Percentiles rank a stretch among this genome's conserved stretches.
phyloP scores from a whole-genome alignment of 2,888 invertebrate species.

The Julus scandinavius region DNA sequence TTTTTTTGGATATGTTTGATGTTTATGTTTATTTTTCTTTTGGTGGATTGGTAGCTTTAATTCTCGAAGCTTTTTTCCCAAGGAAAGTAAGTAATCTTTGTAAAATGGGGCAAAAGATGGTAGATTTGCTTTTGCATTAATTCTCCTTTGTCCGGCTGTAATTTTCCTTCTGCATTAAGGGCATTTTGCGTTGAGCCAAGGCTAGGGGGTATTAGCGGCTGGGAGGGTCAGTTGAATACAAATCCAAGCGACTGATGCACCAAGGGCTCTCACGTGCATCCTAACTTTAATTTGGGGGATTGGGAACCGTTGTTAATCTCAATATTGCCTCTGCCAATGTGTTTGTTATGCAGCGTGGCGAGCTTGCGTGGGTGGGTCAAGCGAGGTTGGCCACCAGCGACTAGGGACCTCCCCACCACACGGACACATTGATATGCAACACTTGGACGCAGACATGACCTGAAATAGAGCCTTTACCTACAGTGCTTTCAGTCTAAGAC shows the following conservation, averaged over 20 bases:
- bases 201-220: conserved; percentile 23
- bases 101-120: conserved; percentile 1
- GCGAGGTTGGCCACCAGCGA: neutral
- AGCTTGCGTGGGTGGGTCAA: conserved; percentile 2
- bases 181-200: conserved; percentile 34
- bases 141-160: neutral
- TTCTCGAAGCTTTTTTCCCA: neutral
- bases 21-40: too few species aligned
- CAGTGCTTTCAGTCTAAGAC: neutral
- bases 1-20: too few species aligned
- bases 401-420: conserved; percentile 25
- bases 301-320: conserved; percentile 42
- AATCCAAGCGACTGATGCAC: conserved; percentile 45
- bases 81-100: conserved; percentile 2
- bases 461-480: conserved; percentile 27
- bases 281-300: conserved; percentile 49
- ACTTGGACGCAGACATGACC: conserved; percentile 34
- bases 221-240: conserved; percentile 50
- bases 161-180: neutral
- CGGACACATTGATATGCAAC: conserved; percentile 15
- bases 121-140: conserved; percentile 32
- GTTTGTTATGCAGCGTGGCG: conserved; percentile 42
- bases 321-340: conserved; percentile 4
- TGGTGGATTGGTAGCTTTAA: too few species aligned
- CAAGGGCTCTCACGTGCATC: conserved; percentile 10